phyloP scores from a whole-genome alignment of 2,113 vertebrate species.

The Formicarius rufipectus region DNA sequence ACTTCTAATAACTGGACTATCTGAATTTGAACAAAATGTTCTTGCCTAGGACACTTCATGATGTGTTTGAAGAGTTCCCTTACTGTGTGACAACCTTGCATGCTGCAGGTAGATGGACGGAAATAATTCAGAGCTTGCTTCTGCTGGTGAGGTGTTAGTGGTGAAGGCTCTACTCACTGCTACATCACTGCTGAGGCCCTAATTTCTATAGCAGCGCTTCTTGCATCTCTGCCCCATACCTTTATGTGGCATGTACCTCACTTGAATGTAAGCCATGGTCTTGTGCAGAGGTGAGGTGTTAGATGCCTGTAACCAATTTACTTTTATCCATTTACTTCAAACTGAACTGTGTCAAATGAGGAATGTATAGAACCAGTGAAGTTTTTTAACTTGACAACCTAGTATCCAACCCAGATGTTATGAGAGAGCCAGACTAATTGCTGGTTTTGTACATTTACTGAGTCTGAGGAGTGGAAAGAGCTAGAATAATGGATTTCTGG shows the following conservation, averaged over 20 bases:
- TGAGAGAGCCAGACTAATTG: neutral
- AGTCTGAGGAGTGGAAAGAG: neutral
- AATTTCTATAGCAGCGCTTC: neutral
- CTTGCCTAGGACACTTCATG: neutral
- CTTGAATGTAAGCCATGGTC: neutral
- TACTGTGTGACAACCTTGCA: neutral
- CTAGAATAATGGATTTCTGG: neutral
- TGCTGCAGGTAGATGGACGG: neutral
- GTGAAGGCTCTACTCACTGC: neutral
- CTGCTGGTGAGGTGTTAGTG: neutral
- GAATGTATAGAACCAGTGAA: neutral
- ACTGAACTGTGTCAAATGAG: neutral
- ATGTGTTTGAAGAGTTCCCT: neutral
- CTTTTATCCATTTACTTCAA: neutral
- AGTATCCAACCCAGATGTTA: neutral
- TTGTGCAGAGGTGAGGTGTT: neutral
- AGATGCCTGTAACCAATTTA: neutral
- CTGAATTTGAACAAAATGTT: neutral
- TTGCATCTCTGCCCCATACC: neutral
- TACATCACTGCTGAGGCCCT: neutral
- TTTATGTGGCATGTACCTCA: neutral
- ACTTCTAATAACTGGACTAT: neutral
- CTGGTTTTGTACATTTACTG: neutral
- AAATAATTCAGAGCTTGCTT: neutral
- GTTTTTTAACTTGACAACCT: neutral